Evolutionary conservation across 2,797 vertebrate genomes (phyloP).

Genomic region (Pelochelys cantorii): DNA sequence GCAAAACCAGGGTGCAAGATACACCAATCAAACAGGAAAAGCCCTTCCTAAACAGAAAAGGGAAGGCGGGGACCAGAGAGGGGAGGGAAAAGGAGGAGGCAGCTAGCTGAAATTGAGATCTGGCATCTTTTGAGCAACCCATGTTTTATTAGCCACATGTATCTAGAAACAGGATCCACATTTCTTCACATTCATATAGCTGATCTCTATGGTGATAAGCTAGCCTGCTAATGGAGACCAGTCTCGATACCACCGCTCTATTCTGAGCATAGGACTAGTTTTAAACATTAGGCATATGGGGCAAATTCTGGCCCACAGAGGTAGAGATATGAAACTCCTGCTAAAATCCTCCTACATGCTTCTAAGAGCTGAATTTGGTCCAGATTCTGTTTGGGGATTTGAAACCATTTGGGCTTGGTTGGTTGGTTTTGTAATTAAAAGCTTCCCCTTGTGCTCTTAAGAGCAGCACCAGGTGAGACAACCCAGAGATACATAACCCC

Average conservation of each 20-base stretch:
- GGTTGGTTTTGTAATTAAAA: rapidly evolving
- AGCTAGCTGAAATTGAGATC: background rate
- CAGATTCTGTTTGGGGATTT: background rate
- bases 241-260: background rate
- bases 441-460: background rate
- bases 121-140: background rate
- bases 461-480: background rate
- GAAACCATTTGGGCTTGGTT: background rate
- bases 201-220: background rate
- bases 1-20: background rate
- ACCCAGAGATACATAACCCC: background rate
- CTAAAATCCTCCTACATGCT: rapidly evolving
- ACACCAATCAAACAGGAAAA: background rate
- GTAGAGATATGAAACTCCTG: background rate
- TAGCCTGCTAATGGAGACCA: background rate
- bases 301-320: background rate
- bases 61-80: background rate
- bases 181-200: background rate
- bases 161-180: background rate
- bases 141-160: background rate
- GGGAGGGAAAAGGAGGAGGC: background rate
- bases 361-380: background rate
- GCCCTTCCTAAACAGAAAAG: background rate
- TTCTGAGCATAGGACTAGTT: background rate
- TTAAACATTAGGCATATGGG: background rate